Evolutionary conservation across 2,797 vertebrate species (phyloP).

Genomic region (Leptoclinus maculatus): DNA sequence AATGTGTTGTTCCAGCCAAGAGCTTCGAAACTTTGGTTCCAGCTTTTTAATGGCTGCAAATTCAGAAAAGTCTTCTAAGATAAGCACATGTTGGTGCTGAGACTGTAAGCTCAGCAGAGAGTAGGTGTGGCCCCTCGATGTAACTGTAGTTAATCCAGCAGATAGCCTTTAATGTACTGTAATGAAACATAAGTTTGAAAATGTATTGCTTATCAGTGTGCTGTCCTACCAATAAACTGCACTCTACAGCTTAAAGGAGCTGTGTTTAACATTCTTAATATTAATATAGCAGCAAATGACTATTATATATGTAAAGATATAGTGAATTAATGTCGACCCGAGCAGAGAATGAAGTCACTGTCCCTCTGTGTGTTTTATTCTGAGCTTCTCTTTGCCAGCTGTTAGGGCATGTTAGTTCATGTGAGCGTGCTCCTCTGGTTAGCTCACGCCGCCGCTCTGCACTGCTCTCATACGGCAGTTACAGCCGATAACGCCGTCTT

Average conservation of each 20-base stretch:
- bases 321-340: no score
- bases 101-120: slow-evolving; percentile 11
- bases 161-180: not conserved
- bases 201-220: not conserved
- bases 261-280: not conserved
- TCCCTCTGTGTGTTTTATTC: not conserved
- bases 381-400: not conserved
- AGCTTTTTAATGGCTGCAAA: slow-evolving; percentile 1
- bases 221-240: not conserved
- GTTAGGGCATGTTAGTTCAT: not conserved
- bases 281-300: not conserved
- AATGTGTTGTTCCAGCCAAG: not conserved
- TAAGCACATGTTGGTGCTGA: not conserved
- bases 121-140: not conserved
- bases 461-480: not conserved
- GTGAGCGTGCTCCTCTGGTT: not conserved
- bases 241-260: not conserved
- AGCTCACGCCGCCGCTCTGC: not conserved
- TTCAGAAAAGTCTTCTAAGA: not conserved
- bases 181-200: not conserved
- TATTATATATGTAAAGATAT: not conserved
- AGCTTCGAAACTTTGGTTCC: not conserved
- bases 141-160: not conserved
- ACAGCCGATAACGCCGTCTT: no score
- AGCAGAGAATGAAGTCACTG: not conserved